Base-by-base conservation (phyloP, 1,140 invertebrate genomes). In the Pissodes strobi region DNA sequence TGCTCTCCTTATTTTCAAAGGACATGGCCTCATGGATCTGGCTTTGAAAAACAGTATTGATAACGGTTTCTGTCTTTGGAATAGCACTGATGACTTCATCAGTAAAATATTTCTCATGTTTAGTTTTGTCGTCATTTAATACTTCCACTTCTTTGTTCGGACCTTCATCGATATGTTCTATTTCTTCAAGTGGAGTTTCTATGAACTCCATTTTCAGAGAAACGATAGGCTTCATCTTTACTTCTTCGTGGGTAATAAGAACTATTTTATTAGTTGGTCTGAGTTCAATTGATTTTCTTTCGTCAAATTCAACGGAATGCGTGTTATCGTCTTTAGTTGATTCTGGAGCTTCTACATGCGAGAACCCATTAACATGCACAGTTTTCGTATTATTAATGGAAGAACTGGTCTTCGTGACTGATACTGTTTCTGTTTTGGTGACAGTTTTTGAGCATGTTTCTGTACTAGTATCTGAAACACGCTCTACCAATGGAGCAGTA, bases 161-260 rank as follows among this genome's bases (percentile, higher is more conserved):
- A 0, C 37, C 45, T 27, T 37, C 30, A 21, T 61, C 55, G 22
- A 49, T 51, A 17, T 27, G 9, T 17, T 34, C 22, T 38, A 62
- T 64, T 63, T 64, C 62, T 23, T 71, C 64, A 38, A 66, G n/a
- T 18, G 66, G 63, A 38, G 45, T 63, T 61, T 67, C 57, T 18
- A 55, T 48, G 39, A 80, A 79, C 69, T 82, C 81, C 73, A 87
- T 82, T 80, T 86, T 86, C 23, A 87, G 77, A 66, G 85, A 83
- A 72, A 86, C 79, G 9, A 87, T 82, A 22, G 86, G 85, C 64
- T 84, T 83, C 73, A 86, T 79, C 79, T 83, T 84, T 57, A 85
- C 82, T 77, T 87, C 85, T 79, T 88, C 86, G 58, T 88, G 86
- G 25, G 86, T 87, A 56, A 88, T 87, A 18, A 88, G 74, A 64